Percentiles rank a stretch among this genome's conserved stretches.
Evolutionary conservation across 2,113 vertebrate genomes (phyloP).

Genomic region (Antechinus flavipes): DNA sequence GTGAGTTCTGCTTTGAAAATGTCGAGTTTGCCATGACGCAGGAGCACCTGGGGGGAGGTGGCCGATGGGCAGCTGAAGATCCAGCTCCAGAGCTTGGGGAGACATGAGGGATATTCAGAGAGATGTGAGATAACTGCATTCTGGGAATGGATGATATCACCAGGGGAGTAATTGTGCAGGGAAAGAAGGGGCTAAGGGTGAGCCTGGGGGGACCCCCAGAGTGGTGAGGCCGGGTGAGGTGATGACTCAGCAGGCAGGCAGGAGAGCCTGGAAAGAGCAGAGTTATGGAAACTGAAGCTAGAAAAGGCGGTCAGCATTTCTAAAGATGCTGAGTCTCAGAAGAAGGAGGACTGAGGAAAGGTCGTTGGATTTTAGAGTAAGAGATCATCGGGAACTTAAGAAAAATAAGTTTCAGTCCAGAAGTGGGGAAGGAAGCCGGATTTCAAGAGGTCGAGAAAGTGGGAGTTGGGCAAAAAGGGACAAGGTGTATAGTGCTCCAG

Average conservation of each 20-base stretch:
- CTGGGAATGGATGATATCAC: background rate
- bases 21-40: background rate
- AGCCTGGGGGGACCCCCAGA: background rate
- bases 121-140: background rate
- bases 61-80: background rate
- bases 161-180: background rate
- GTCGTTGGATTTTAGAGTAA: background rate
- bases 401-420: background rate
- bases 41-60: background rate
- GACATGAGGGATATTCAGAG: background rate
- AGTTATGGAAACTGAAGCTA: background rate
- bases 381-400: background rate
- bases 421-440: background rate
- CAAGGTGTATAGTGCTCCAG: background rate
- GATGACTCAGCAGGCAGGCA: background rate
- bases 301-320: background rate
- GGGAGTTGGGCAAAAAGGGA: background rate
- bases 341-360: background rate
- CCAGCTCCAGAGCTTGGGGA: background rate
- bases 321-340: background rate
- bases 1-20: background rate
- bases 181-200: background rate
- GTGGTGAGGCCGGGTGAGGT: background rate
- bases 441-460: background rate
- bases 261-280: background rate